Base-by-base conservation (phyloP, 2,888 invertebrate genomes). In the Hypselothyrea guttata region DNA sequence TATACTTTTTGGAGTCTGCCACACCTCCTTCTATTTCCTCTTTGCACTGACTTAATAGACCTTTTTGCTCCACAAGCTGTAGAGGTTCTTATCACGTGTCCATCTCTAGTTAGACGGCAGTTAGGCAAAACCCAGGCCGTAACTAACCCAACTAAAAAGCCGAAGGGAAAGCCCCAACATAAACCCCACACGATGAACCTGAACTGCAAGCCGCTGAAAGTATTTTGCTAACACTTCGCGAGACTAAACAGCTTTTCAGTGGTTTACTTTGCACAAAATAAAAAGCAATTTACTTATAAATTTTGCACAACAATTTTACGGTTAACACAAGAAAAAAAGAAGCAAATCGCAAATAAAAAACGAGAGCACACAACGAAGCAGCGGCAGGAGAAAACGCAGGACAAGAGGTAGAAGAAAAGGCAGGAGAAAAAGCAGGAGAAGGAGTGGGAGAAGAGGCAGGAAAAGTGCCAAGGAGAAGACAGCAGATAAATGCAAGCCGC, bases 241-340 rank as follows among this genome's bases (percentile, higher is more conserved):
- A 68, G 70, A 55, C 68, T 70, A 70, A 70, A 70, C 68, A 72
- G 73, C 73, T 69, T 68, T 69, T 63, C 63, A 58, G 68, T 54
- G 68, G 68, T 69, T 69, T 67, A 51, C 55, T 67, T 52, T 46
- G 62, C 69, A 42, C 64, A 70, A 64, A 70, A 64, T 59, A 70
- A 64, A 69, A 70, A 64, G 65, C 71, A 73, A 73, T 71, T 73
- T 71, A 71, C 71, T 71, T 71, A 73, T 73, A 73, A 69, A 69
- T 71, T 71, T 73, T 64, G 59, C 64, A 73, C 70, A 71, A 56
- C 71, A 73, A 71, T 73, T 73, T 73, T 53, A 56, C 44, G 71
- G 49, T 45, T 68, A n/a, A n/a, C n/a, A 31, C 13, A 18, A 46
- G 34, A 51, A 38, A 30, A 30, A 31, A 33, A 34, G 7, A 33